These are phyloP conservation scores for Oncorhynchus keta DNA, from an alignment of 2,113 vertebrate species.

Conservation along the genomic window DNA sequence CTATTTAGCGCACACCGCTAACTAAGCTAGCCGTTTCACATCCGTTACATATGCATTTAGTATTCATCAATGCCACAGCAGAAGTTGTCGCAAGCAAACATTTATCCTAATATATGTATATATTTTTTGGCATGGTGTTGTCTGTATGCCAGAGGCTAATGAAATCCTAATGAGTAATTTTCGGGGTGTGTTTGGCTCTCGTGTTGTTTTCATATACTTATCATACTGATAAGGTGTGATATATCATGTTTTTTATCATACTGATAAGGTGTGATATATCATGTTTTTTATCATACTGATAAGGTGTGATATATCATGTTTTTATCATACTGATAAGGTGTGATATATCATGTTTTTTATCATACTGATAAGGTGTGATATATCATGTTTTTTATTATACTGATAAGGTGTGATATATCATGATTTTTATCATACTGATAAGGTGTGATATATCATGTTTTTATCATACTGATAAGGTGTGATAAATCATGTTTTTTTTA, in stretches of 20 bases:
- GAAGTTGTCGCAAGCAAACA: too few species aligned
- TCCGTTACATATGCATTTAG: too few species aligned
- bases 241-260: not conserved
- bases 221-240: conserved; percentile 26
- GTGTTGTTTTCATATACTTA: conserved; percentile 13
- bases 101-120: not conserved
- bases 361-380: conserved; percentile 27
- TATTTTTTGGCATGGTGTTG: conserved; percentile 7
- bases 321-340: conserved; percentile 30
- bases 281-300: conserved; percentile 16
- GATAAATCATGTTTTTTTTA: not conserved
- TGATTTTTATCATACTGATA: conserved; percentile 20
- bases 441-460: conserved; percentile 12
- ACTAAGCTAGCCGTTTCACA: too few species aligned
- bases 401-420: not conserved
- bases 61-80: not conserved
- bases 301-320: conserved; percentile 13
- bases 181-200: conserved; percentile 26
- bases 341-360: not conserved
- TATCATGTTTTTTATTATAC: not conserved
- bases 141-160: conserved; percentile 35
- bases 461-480: conserved; percentile 28
- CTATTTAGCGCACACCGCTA: too few species aligned
- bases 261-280: too few species aligned
- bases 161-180: conserved; percentile 38